These are phyloP conservation scores for Masticophis lateralis DNA, from an alignment of 2,797 vertebrate species.

Conservation along the genomic window DNA sequence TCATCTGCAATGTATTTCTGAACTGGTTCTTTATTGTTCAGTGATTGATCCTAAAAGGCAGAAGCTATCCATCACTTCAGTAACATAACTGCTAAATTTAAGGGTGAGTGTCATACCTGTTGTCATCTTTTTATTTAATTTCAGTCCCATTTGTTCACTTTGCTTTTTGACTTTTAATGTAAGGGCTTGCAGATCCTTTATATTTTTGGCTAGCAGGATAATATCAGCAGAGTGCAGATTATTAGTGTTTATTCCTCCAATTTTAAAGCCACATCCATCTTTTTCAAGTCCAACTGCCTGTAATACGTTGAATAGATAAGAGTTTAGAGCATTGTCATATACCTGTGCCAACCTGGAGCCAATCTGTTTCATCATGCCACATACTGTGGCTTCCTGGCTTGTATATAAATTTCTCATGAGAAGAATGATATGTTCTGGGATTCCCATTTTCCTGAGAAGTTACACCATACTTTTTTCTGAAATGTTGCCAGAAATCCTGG, in stretches of 20 bases:
- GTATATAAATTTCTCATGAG: neutral
- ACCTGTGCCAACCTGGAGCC: neutral
- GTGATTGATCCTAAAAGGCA: neutral
- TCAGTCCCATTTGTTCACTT: neutral
- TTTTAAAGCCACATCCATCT: neutral
- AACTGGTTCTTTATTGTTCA: neutral
- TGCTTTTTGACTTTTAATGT: neutral
- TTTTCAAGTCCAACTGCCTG: neutral
- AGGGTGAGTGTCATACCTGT: neutral
- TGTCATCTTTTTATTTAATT: neutral
- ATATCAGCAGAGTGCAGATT: neutral
- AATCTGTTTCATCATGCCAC: neutral
- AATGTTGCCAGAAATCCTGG: neutral
- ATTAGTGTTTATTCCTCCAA: neutral
- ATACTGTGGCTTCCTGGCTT: neutral
- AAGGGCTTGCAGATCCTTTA: neutral
- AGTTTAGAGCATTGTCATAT: neutral
- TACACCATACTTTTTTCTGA: neutral
- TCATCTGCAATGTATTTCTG: neutral
- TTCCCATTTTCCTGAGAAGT: neutral
- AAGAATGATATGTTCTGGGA: neutral
- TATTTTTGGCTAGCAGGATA: neutral
- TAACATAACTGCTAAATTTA: neutral
- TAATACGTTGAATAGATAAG: neutral
- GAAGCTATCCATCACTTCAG: neutral